phyloP scores from a whole-genome alignment of 2,113 vertebrate genomes.

The Cisticola juncidis region DNA sequence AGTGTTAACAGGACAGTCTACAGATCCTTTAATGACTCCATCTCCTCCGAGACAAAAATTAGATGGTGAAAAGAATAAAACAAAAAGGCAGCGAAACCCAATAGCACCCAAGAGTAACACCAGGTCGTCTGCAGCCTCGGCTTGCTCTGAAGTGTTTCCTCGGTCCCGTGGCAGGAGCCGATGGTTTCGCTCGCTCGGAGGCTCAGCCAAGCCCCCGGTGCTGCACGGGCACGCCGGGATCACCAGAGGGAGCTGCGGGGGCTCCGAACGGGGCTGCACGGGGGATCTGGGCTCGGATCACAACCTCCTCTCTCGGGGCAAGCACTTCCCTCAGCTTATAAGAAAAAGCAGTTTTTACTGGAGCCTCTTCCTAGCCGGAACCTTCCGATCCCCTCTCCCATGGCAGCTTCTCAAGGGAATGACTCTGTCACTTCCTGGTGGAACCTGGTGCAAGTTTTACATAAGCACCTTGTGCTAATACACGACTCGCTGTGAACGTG shows the following conservation, averaged over 20 bases:
- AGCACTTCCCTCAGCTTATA: not conserved
- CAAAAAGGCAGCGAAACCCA: not conserved
- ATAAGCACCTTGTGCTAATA: not conserved
- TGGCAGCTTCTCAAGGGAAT: not conserved
- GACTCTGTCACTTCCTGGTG: not conserved
- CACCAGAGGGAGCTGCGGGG: slow-evolving; percentile 66
- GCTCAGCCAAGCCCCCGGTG: not conserved
- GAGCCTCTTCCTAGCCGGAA: not conserved
- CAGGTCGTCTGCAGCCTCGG: not conserved
- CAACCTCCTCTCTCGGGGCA: not conserved
- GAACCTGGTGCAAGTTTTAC: not conserved
- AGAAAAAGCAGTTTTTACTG: not conserved
- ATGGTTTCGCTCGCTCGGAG: rapidly evolving
- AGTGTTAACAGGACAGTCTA: not conserved
- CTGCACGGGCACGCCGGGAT: slow-evolving; percentile 22
- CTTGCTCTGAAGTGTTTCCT: not conserved
- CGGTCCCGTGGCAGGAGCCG: not conserved
- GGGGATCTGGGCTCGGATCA: not conserved
- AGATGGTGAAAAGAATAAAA: not conserved
- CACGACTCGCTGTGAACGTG: rapidly evolving
- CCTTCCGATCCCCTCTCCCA: not conserved
- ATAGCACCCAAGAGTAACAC: not conserved
- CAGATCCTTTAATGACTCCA: not conserved
- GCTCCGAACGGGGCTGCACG: not conserved
- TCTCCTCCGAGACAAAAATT: not conserved